phyloP scores from a whole-genome alignment of 2,888 invertebrate species.

The Aphodius sticticus region DNA sequence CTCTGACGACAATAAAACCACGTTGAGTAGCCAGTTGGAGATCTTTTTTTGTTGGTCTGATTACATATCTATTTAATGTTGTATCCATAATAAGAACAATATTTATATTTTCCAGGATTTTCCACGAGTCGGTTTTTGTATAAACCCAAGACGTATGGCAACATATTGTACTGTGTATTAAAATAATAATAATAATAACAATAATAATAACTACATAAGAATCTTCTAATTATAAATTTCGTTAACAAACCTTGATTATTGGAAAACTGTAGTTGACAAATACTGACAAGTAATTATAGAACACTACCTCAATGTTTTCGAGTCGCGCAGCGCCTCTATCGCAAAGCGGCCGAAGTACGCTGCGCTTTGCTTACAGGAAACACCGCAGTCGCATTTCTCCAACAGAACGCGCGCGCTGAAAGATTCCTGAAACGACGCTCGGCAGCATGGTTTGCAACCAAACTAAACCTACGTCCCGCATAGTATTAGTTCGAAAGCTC shows the following conservation, averaged over 20 bases:
- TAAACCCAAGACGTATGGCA: no score
- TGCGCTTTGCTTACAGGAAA: not conserved
- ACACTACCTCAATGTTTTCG: not conserved
- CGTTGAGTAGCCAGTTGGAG: no score
- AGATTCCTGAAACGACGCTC: not conserved
- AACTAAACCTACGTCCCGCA: not conserved
- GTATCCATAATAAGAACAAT: no score
- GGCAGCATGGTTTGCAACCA: slow-evolving; percentile 6
- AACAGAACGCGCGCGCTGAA: not conserved
- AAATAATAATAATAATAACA: no score
- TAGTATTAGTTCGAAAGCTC: not conserved
- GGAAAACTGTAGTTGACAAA: not conserved
- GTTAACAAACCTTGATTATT: not conserved
- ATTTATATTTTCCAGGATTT: no score
- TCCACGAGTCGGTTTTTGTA: no score
- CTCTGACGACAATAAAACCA: no score
- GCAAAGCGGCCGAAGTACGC: not conserved
- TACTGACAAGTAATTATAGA: not conserved
- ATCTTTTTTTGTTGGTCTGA: no score
- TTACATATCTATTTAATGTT: no score
- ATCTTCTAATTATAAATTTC: no score
- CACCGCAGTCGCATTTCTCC: not conserved
- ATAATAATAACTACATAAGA: no score
- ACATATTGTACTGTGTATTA: no score
- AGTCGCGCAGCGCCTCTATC: not conserved